These are phyloP conservation scores for Crematogaster levior DNA, from an alignment of 2,888 invertebrate species.

Conservation along the genomic window DNA sequence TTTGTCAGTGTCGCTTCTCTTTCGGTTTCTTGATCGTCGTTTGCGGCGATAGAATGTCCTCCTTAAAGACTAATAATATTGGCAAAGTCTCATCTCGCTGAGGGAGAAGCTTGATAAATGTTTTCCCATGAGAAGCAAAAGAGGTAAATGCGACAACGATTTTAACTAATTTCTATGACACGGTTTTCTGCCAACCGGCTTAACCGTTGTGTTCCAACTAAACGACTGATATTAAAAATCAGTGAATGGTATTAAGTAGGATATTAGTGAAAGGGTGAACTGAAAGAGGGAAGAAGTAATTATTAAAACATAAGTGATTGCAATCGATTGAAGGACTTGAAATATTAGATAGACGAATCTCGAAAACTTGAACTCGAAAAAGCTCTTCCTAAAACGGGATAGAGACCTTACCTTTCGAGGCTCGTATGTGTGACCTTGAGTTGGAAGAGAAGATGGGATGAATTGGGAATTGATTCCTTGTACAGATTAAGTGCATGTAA, in stretches of 20 bases:
- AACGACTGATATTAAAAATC: no score
- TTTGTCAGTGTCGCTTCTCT: not conserved
- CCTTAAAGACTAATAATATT: slow-evolving; percentile 27
- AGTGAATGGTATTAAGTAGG: not conserved
- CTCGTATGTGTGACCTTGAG: slow-evolving; percentile 34
- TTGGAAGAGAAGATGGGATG: not conserved
- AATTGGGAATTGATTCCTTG: slow-evolving; percentile 33
- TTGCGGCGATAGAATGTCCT: not conserved
- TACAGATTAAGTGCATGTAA: slow-evolving; percentile 43
- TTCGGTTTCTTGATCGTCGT: not conserved
- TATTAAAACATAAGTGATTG: not conserved
- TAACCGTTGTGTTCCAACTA: not conserved
- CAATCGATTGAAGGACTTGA: slow-evolving; percentile 23
- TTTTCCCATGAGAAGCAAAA: not conserved
- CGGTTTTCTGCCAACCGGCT: not conserved
- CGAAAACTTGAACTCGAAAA: not conserved
- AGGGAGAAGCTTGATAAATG: slow-evolving; percentile 26
- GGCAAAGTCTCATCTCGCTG: slow-evolving; percentile 10
- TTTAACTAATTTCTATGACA: slow-evolving; percentile 14
- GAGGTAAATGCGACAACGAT: not conserved
- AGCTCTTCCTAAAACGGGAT: not conserved
- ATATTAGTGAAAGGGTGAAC: not conserved
- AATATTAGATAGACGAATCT: slow-evolving; percentile 14
- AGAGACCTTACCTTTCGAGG: slow-evolving; percentile 14
- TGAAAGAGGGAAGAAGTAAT: not conserved